These are phyloP conservation scores for Bradypodion pumilum DNA, from an alignment of 2,797 vertebrate species.

Conservation along the genomic window DNA sequence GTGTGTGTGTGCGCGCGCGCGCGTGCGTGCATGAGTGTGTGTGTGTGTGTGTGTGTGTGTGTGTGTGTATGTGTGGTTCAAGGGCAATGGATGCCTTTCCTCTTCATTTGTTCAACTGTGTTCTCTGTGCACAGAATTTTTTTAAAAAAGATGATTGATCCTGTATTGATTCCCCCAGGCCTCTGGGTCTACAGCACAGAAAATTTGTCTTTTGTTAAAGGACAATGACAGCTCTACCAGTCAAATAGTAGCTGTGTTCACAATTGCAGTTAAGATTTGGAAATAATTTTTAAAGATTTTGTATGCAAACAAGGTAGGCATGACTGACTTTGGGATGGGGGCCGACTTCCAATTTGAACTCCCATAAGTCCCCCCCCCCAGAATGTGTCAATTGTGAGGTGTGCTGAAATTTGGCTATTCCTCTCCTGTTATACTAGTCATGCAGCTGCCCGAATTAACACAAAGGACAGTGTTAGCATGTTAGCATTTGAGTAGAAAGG, in stretches of 20 bases:
- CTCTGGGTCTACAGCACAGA: neutral
- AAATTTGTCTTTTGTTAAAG: neutral
- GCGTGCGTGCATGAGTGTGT: too few species aligned
- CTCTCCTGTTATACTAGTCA: neutral
- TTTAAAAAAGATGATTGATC: neutral
- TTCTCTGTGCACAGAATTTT: neutral
- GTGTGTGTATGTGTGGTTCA: too few species aligned
- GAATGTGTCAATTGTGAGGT: too few species aligned
- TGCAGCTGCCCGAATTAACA: neutral
- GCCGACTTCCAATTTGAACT: too few species aligned
- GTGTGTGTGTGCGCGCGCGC: too few species aligned
- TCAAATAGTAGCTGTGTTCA: neutral
- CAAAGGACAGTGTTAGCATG: neutral
- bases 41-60: too few species aligned
- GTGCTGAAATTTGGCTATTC: too few species aligned
- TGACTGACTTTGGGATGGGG: neutral
- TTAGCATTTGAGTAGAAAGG: too few species aligned
- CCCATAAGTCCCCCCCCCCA: too few species aligned
- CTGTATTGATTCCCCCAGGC: neutral
- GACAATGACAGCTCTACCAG: neutral
- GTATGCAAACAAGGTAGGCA: neutral
- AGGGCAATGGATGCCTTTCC: neutral
- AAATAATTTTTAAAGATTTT: neutral
- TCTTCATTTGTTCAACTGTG: neutral
- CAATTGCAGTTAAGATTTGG: neutral